Percentiles rank a stretch among this genome's conserved stretches.
Conservation (phyloP, 35 echinoderm and acorn worm species). For the Apostichopus japonicus region DNA sequence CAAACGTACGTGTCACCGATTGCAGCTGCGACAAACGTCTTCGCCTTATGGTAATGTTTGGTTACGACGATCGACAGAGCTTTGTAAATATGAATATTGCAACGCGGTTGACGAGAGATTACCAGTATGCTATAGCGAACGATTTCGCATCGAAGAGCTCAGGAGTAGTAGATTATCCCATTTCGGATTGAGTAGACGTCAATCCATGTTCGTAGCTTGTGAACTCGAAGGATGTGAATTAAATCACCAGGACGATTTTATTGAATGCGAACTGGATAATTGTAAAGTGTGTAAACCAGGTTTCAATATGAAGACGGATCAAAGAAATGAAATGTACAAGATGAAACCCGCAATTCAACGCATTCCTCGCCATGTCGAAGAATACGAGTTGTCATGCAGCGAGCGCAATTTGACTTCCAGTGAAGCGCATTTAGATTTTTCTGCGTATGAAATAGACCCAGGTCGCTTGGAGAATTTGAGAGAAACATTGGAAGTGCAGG, state of each 20-base stretch:
- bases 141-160: conserved; percentile 28
- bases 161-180: background rate
- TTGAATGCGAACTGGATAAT: conserved; percentile 39
- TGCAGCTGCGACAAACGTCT: background rate
- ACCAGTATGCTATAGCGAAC: conserved; percentile 46
- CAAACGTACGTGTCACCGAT: conserved; percentile 11
- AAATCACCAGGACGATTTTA: conserved; percentile 46
- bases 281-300: conserved; percentile 49
- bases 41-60: background rate
- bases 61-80: background rate
- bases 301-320: background rate
- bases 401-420: background rate
- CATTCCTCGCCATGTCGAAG: background rate
- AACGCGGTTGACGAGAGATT: conserved; percentile 7
- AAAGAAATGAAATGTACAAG: background rate
- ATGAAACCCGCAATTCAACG: background rate
- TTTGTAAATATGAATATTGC: conserved; percentile 8
- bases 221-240: conserved; percentile 48
- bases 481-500: conserved; percentile 45
- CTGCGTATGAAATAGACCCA: conserved; percentile 35
- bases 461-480: conserved; percentile 35
- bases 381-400: background rate
- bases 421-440: conserved; percentile 30
- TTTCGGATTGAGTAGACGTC: background rate
- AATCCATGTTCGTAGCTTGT: conserved; percentile 4